phyloP scores from a whole-genome alignment of 2,888 invertebrate genomes.

The Melitaea athalia region DNA sequence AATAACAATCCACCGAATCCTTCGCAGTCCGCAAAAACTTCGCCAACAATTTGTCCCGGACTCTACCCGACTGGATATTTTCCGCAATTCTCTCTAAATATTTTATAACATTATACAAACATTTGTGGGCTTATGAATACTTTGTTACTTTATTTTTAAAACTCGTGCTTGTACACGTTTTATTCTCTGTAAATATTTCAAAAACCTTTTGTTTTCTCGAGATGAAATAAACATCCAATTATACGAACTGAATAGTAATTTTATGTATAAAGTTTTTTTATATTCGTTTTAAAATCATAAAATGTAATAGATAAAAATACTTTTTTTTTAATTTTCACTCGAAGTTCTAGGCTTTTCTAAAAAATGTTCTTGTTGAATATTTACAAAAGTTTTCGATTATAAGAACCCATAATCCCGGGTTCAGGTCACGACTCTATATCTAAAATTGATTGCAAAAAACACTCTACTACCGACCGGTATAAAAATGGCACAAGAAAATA shows the following conservation, averaged over 20 bases:
- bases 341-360: not conserved
- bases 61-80: slow-evolving; percentile 61
- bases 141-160: not conserved
- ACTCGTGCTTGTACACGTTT: not conserved
- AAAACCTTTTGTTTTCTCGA: not conserved
- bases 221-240: not conserved
- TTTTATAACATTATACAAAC: not conserved
- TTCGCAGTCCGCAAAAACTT: slow-evolving; percentile 61
- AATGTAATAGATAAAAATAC: too few relatives aligned
- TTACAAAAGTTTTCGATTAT: slow-evolving; percentile 43
- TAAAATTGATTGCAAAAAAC: slow-evolving; percentile 75
- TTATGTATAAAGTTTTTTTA: too few relatives aligned
- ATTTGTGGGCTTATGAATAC: not conserved
- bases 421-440: slow-evolving; percentile 73
- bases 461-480: slow-evolving; percentile 51
- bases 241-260: not conserved
- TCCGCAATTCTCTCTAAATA: slow-evolving; percentile 34
- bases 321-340: too few relatives aligned
- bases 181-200: not conserved
- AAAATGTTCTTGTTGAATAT: not conserved
- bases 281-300: too few relatives aligned
- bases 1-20: slow-evolving; percentile 72
- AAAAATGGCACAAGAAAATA: slow-evolving; percentile 58
- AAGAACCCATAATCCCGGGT: slow-evolving; percentile 65
- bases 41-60: slow-evolving; percentile 67